Evolutionary conservation across 2,888 invertebrate species (phyloP), one percentile per base, ranked within the genome.

Genomic region (Agrotis exclamationis): DNA sequence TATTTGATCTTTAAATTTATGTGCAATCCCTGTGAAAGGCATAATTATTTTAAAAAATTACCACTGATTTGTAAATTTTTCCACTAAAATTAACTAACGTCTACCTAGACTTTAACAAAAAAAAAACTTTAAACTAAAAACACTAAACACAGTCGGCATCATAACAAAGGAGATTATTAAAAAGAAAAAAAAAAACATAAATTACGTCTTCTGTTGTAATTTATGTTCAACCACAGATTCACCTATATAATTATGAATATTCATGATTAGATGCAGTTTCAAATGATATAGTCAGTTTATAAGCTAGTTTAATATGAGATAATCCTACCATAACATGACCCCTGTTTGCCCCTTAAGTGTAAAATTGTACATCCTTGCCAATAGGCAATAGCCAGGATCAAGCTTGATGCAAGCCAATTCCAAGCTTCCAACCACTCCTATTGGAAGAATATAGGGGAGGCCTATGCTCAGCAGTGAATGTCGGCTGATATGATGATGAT

Each of bases 181-280:
- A n/a, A n/a, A n/a, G n/a, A n/a, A n/a, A n/a, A n/a, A n/a, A n/a
- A n/a, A n/a, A n/a, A n/a, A n/a, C n/a, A n/a, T n/a, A 33, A 22
- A 56, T 77, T 53, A 62, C 67, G 48, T 62, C 63, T 67, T 44
- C 66, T 16, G 5, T 22, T 7, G 33, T 18, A 33, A n/a, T 28
- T n/a, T n/a, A n/a, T 50, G 13, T 65, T 22, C 63, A 67, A 20
- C n/a, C 24, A 58, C 28, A 39, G 33, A 54, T 74, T 47, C 9
- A 50, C 20, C 50, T 48, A 24, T 24, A 54, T n/a, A n/a, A n/a
- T n/a, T 5, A 44, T 63, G 24, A 74, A 67, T 75, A 75, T 76
- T 59, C 50, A 63, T 74, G 0, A 47, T 22, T 18, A 2, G 18
- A 51, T 54, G 50, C 53, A 66, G 22, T 79, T 72, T 63, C 13